Base-by-base conservation (phyloP, 2,888 invertebrate genomes). In the Xestia c-nigrum region DNA sequence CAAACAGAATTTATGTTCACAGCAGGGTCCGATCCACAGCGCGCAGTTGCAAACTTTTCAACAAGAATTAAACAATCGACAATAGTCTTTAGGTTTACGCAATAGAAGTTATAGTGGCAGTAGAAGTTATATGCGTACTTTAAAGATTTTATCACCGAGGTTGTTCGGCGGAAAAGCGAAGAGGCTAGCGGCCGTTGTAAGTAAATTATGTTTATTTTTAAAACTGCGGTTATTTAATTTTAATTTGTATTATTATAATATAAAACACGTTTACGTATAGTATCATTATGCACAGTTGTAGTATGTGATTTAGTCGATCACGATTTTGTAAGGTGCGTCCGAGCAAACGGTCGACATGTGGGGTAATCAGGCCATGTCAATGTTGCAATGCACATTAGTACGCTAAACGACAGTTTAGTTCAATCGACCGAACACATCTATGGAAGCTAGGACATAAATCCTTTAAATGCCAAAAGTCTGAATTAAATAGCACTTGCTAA, bases 131-230 rank as follows among this genome's bases (percentile, higher is more conserved):
- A 52, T 52, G 64, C 75, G 83, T 85, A 78, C 78, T 81, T 76
- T 81, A 77, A 68, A 88, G 91, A 91, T 92, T 87, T 91, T 91
- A 91, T 91, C 91, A 90, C 86, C 89, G 89, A 92, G 92, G 91
- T 88, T 92, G 89, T 87, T 85, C 81, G 84, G 91, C 91, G 91
- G 91, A 91, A 91, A 91, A 91, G 87, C 86, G 88, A 84, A 87
- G 85, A 88, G 83, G 87, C 87, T 85, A 87, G 89, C 85, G 85
- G 87, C 80, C 80, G 84, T 84, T 85, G 84, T 83, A 79, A 85
- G 72, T 80, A 81, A 83, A 81, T 70, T 1, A 81, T 78, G 77
- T 84, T 81, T 78, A 81, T 86, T 85, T 88, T 85, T 83, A 81
- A 90, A 85, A 85, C 76, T 52, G 70, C 5, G 57, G 61, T 67